Conservation (phyloP, 2,113 vertebrate species). For the Oceanodroma tethys region DNA sequence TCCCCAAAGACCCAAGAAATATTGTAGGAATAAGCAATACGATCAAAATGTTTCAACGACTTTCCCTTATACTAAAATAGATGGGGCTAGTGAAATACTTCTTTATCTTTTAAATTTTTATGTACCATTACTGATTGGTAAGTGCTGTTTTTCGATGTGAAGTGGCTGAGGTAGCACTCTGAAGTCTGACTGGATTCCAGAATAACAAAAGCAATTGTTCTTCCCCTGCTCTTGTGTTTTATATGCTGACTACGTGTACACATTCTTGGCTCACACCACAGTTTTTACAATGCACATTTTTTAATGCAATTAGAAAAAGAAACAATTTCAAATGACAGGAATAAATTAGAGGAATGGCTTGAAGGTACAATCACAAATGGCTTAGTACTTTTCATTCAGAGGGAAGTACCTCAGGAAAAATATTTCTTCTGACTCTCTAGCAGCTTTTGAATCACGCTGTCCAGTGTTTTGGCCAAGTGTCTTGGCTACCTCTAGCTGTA, state of each 20-base stretch:
- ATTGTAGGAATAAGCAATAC: neutral
- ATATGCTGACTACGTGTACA: neutral
- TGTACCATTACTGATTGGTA: neutral
- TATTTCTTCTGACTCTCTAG: neutral
- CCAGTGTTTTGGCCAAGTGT: neutral
- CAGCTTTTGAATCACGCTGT: neutral
- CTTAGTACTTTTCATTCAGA: neutral
- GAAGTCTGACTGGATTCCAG: neutral
- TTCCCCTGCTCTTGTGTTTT: neutral
- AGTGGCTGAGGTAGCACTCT: neutral
- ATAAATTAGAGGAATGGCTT: neutral
- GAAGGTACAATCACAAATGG: neutral
- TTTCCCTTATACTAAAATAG: neutral
- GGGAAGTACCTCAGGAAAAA: neutral
- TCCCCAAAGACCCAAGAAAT: neutral
- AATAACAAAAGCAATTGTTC: neutral
- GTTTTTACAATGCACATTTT: neutral
- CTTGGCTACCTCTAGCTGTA: neutral
- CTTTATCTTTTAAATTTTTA: neutral
- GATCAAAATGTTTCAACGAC: neutral
- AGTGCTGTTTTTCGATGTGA: neutral
- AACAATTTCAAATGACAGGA: constrained; percentile 12
- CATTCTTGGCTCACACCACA: neutral
- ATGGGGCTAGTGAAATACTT: neutral
- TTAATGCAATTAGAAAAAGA: constrained; percentile 42